Evolutionary conservation across 2,113 vertebrate genomes (phyloP), one percentile per base, ranked within the genome.

Genomic region (Microcebus jonahi): DNA sequence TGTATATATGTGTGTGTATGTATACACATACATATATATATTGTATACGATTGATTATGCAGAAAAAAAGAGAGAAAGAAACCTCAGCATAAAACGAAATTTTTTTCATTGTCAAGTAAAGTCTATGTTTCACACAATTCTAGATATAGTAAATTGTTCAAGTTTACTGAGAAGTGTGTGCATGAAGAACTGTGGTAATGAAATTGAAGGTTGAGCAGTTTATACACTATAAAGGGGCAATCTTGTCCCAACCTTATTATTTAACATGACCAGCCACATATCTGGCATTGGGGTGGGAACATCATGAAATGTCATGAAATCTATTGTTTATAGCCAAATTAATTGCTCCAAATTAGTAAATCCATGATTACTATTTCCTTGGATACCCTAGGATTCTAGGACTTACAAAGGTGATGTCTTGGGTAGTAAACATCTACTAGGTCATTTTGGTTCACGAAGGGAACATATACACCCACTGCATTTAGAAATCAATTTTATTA

Each of bases 401-500:
- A 1, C 13, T 95, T 75, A 76, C 20, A 75, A 29, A 84, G 34
- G 36, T 76, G 23, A 84, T 25, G 36, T 84, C 50, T 83, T 83
- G 25, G 4, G 2, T 39, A n/a, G 70, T 71, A 77, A 82, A 86
- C 17, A 80, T 84, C 25, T 55, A n/a, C 15, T 84, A 61, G 39
- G 42, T 88, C 11, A 71, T 95, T 92, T 88, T 82, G 9, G 11
- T 45, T 87, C 25, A 76, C 27, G 50, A 94, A 85, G 9, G 29
- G 3, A 87, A 79, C 31, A 77, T 12, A 91, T 5, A 88, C 3
- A 93, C 65, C 89, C 25, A 71, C 12, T 29, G 2, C 29, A 53
- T 8, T 67, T 85, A 71, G 18, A 95, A 92, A 80, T 95, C 55
- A 95, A 75, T 92, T 90, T 90, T 79, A 57, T 57, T 57, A 57